phyloP scores from a whole-genome alignment of 2,888 invertebrate species.

The Apamea monoglypha region DNA sequence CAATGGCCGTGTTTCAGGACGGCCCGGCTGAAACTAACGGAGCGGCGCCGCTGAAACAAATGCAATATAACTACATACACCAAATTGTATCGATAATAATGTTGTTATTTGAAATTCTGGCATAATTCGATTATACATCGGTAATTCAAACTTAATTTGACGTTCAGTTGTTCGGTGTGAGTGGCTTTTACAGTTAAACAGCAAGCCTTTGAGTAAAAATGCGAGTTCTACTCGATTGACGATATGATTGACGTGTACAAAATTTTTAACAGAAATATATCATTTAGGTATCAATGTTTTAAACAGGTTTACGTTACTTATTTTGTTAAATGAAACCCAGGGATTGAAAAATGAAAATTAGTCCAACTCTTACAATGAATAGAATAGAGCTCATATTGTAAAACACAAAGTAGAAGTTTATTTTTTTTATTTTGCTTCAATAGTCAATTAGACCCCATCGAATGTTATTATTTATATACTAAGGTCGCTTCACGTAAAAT shows the following conservation, averaged over 20 bases:
- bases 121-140: slow-evolving; percentile 9
- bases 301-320: background rate
- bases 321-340: background rate
- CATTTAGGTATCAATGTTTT: background rate
- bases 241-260: background rate
- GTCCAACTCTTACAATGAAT: background rate
- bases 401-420: no score
- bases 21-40: slow-evolving; percentile 67
- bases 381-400: background rate
- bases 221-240: background rate
- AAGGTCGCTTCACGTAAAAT: no score
- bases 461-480: background rate
- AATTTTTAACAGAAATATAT: background rate
- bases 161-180: background rate
- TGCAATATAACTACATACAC: slow-evolving; percentile 61
- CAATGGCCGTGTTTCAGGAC: slow-evolving; percentile 68
- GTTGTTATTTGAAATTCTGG: slow-evolving; percentile 29
- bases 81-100: slow-evolving; percentile 54
- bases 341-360: background rate
- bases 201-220: background rate
- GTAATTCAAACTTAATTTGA: slow-evolving; percentile 4
- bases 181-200: background rate
- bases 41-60: slow-evolving; percentile 65
- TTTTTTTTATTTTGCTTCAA: background rate
- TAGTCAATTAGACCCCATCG: background rate